These are phyloP conservation scores for Epistrophella euchroma DNA, from an alignment of 2,888 invertebrate genomes.

Conservation along the genomic window DNA sequence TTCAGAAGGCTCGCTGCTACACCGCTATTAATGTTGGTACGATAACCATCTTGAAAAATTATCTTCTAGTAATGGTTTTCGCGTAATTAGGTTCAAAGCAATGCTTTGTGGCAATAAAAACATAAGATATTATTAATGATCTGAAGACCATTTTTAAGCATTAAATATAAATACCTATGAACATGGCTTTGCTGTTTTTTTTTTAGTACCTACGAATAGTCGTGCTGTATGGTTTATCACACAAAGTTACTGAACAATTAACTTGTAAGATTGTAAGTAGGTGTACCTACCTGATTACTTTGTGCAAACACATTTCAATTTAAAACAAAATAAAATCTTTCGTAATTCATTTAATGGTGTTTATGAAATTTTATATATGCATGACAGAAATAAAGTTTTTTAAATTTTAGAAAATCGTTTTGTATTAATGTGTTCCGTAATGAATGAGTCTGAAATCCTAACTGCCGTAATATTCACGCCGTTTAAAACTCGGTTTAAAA, in stretches of 20 bases:
- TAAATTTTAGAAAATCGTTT: too few species aligned
- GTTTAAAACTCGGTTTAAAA: too few species aligned
- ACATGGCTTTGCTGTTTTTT: constrained; percentile 10
- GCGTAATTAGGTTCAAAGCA: constrained; percentile 83
- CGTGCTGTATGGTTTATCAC: constrained; percentile 10
- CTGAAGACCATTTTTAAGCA: constrained; percentile 62
- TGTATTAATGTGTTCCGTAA: too few species aligned
- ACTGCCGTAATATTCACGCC: too few species aligned
- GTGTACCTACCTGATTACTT: background rate
- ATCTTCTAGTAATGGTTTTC: constrained; percentile 83
- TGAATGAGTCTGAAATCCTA: too few species aligned
- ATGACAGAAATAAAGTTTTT: too few species aligned
- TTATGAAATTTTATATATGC: too few species aligned
- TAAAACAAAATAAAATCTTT: background rate
- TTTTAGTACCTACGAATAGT: background rate
- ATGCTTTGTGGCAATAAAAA: constrained; percentile 59
- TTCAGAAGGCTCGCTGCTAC: constrained; percentile 65
- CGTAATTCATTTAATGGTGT: too few species aligned
- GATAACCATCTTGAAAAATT: constrained; percentile 84
- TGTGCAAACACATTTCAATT: background rate
- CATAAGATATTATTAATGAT: constrained; percentile 62
- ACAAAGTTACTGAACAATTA: background rate
- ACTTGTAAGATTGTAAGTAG: too few species aligned
- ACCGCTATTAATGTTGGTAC: constrained; percentile 81
- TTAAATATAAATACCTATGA: constrained; percentile 6